Evolutionary conservation across 2,888 invertebrate genomes (phyloP), one percentile per base, ranked within the genome.

Genomic region (Tridacna gigas): DNA sequence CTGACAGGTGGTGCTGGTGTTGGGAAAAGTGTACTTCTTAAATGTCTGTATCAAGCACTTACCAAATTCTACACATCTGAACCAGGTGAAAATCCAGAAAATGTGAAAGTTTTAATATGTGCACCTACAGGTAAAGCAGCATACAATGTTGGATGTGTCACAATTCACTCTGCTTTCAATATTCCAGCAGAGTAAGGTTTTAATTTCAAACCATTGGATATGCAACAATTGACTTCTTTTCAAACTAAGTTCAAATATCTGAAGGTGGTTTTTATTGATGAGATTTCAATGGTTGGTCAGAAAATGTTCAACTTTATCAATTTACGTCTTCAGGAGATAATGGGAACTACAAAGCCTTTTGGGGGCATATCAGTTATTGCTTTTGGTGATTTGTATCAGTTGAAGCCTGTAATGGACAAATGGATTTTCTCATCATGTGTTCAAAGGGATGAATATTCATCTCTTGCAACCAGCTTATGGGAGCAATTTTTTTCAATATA

Each of bases 1-100:
- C 61, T 88, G 15, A 79, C 78, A 67, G 86, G 88, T 65, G 88
- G 86, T 20, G 88, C 83, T 48, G 88, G 84, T 65, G 86, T 88
- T 73, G 86, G 86, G 13, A 88, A 88, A 74, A 81, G 80, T 74
- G 76, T 83, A 61, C 69, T 88, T n/a, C 76, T 79, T 37, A 78
- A 51, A 56, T 77, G 73, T 22, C 45, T 83, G 12, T 79, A 79
- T 77, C 83, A 83, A 56, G 79, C 79, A 25, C 61, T 79, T 51
- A 15, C 60, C 9, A 71, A 47, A 25, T 71, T 20, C 25, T 71
- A 22, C 48, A 26, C 7, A 20, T n/a, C 9, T 28, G 22, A 66
- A 79, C 45, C 26, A 63, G 76, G 77, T 65, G 63, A 63, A 73
- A 77, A 73, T 60, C 80, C 79, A 28, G 79, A 83, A 48, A 45